Evolutionary conservation across 2,888 invertebrate species (phyloP), one percentile per base, ranked within the genome.

Genomic region (Thumatha senex): DNA sequence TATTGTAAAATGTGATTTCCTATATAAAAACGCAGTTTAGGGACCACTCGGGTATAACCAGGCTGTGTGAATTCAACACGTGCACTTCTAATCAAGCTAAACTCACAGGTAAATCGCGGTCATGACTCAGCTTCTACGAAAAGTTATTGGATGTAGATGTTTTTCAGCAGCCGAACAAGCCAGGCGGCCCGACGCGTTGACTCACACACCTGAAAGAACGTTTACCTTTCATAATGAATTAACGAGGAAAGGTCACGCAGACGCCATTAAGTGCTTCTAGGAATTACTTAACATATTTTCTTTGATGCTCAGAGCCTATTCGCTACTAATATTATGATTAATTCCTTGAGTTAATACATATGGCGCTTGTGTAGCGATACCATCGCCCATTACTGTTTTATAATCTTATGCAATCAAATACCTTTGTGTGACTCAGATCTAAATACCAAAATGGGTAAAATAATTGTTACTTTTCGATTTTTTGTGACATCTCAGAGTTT

Each of bases 81-180:
- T 12, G 0, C 7, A 35, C 18, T 24, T 36, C 11, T 44, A 39
- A 39, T 12, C 29, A 44, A 44, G 9, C 12, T 36, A 36, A 36
- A 9, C 29, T 35, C 24, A 24, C 18, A 24, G n/a, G 44, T 36
- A 36, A 45, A 14, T 29, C 11, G 13, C 18, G 12, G 13, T 0
- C 35, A 31, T 68, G 59, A 65, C 36, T 69, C 67, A 62, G 40
- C 40, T 69, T 62, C 63, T 18, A 2, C 45, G 63, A 62, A 69
- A 57, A 42, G 42, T 40, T 59, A 36, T 48, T 40, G 35, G 13
- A n/a, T 39, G 24, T 50, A 54, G 58, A 49, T 54, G 50, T 50
- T 12, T 34, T 50, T 46, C 42, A 50, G 47, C 38, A 40, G 38
- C 33, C 35, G 5, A 24, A 42, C 46, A 34, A 42, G 14, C 10